These are phyloP conservation scores for Aspidiotus destructor DNA, from an alignment of 2,888 invertebrate species.

Conservation along the genomic window DNA sequence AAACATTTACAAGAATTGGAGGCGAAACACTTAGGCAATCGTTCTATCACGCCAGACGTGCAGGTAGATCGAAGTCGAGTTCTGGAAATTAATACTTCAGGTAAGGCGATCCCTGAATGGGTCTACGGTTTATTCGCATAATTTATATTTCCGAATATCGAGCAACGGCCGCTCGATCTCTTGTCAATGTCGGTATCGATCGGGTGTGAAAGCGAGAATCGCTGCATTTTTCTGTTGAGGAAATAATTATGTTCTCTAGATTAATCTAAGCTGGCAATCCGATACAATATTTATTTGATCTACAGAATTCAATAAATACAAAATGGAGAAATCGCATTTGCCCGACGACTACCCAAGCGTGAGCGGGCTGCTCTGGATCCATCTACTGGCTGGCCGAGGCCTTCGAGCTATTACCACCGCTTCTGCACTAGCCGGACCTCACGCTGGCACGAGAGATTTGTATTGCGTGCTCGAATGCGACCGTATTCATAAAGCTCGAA, in stretches of 20 bases:
- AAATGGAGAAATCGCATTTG: conserved; percentile 58
- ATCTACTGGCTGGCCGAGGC: conserved; percentile 77
- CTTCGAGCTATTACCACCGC: conserved; percentile 67
- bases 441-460: conserved; percentile 63
- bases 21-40: conserved; percentile 40
- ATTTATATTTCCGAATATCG: background rate
- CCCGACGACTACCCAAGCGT: conserved; percentile 47
- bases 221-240: background rate
- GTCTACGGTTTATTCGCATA: background rate
- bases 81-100: conserved; percentile 82
- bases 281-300: conserved; percentile 32
- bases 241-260: too few species aligned
- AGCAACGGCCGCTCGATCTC: too few species aligned
- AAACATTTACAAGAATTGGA: conserved; percentile 68
- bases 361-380: conserved; percentile 83
- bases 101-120: conserved; percentile 41
- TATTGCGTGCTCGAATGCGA: conserved; percentile 98
- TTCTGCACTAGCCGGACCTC: conserved; percentile 50
- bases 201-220: too few species aligned
- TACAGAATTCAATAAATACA: conserved; percentile 80
- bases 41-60: conserved; percentile 34
- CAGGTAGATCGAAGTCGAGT: conserved; percentile 46
- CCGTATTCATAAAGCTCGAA: conserved; percentile 89
- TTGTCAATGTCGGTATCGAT: too few species aligned
- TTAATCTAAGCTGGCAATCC: too few species aligned